Evolutionary conservation across 92 coral and sea anemone genomes (phyloP).

Genomic region (Heteractis magnifica): DNA sequence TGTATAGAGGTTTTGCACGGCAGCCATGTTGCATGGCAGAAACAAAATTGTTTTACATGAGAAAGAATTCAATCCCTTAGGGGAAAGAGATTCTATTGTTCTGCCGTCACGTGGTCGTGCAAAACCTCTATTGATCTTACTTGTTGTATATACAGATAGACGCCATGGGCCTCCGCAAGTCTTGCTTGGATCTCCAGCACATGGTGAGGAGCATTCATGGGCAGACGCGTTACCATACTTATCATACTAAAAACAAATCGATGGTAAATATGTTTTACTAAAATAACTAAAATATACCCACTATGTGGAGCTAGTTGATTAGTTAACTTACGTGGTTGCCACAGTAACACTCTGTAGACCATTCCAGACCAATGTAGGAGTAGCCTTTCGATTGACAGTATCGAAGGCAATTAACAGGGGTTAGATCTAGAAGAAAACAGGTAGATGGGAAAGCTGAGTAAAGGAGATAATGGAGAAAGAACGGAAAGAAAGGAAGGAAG

Average conservation of each 20-base stretch:
- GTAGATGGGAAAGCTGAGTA: neutral
- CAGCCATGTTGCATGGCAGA: no score
- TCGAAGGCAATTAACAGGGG: slow-evolving; percentile 68
- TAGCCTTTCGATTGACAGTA: slow-evolving; percentile 68
- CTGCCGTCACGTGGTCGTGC: no score
- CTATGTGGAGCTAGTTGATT: neutral
- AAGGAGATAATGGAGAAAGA: neutral
- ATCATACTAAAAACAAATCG: slow-evolving; percentile 49
- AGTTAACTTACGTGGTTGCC: slow-evolving; percentile 61
- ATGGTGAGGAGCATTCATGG: slow-evolving; percentile 60
- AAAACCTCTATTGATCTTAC: slow-evolving; percentile 31
- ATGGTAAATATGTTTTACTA: neutral
- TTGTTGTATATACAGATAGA: slow-evolving; percentile 69
- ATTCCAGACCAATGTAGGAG: slow-evolving; percentile 62
- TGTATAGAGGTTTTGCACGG: no score
- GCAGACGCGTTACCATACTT: slow-evolving; percentile 63
- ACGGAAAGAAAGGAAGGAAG: neutral
- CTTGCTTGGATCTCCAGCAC: slow-evolving; percentile 67
- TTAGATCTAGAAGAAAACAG: slow-evolving; percentile 47
- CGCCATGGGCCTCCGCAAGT: slow-evolving; percentile 70
- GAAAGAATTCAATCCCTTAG: no score
- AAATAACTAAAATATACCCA: neutral
- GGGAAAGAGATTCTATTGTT: no score
- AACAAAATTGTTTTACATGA: no score
- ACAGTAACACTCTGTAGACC: slow-evolving; percentile 82